Base-by-base conservation (phyloP, 1,140 invertebrate genomes). In the Sycophaga agraensis region DNA sequence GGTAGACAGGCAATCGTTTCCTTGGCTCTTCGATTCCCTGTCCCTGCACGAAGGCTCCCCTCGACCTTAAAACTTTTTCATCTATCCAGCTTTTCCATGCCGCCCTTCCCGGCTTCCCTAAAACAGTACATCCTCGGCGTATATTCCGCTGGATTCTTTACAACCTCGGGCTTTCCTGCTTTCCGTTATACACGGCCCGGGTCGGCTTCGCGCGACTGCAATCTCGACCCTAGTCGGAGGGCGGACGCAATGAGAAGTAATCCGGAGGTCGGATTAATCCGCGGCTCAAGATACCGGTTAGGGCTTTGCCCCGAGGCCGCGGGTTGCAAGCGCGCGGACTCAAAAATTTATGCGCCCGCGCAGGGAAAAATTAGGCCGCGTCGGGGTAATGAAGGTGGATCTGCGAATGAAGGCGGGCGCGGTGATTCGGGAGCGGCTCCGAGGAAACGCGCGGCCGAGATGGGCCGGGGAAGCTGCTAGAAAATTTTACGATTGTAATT, bases 221-320 rank as follows among this genome's bases (percentile, higher is more conserved):
- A 43, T 56, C 19, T 45, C 42, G 14, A 54, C 17, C n/a, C 37
- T 40, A n/a, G 6, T 39, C 12, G 21, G 39, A 34, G 26, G 31
- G 24, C 6, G 16, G 35, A 17, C 71, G 70, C 71, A 74, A 72
- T 69, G 69, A 71, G 66, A 48, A 72, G 70, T 74, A 74, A 74
- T 74, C 70, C 67, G 68, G 69, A 65, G 57, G 68, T 63, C 71
- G 69, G 72, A 73, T 75, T 73, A 75, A 73, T 67, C 66, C 66
- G 45, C 43, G 66, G 66, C 69, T 73, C 70, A 73, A 71, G 70
- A 73, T 75, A 75, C 71, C 70, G 72, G 70, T 69, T 58, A 61
- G 68, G 67, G 68, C 70, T 72, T 74, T 67, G 54, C 59, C 64
- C n/a, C n/a, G n/a, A n/a, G n/a, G n/a, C n/a, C n/a, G n/a, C n/a